Percentiles rank a stretch among this genome's conserved stretches.
Conservation (phyloP, 2,113 vertebrate species). For the Thunnus maccoyii region DNA sequence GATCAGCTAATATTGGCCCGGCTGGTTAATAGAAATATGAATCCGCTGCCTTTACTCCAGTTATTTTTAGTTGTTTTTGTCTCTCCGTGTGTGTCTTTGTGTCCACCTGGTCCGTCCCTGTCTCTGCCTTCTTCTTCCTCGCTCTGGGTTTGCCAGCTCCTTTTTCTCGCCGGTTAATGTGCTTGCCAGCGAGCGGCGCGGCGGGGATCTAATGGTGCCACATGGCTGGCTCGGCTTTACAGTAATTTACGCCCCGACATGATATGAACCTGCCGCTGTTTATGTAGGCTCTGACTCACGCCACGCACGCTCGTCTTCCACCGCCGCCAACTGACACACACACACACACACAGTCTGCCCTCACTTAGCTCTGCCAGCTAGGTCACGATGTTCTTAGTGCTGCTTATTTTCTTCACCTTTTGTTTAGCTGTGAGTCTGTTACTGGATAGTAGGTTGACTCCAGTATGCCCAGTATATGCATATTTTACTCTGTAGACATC, state of each 20-base stretch:
- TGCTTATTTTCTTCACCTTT: constrained; percentile 25
- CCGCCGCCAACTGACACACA: constrained; percentile 7
- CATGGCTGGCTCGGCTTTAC: constrained; percentile 59
- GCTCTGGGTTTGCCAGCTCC: constrained; percentile 28
- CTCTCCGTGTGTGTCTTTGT: background rate
- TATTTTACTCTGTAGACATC: too few relatives aligned
- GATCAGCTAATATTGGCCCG: too few relatives aligned
- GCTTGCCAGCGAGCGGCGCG: constrained; percentile 40
- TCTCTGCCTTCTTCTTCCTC: background rate
- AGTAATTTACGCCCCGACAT: constrained; percentile 73
- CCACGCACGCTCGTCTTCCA: constrained; percentile 20
- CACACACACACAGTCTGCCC: background rate
- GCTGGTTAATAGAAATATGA: too few relatives aligned
- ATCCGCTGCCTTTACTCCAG: too few relatives aligned
- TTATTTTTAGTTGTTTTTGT: background rate
- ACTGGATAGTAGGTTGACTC: background rate
- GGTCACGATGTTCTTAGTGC: constrained; percentile 44
- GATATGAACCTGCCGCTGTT: constrained; percentile 67
- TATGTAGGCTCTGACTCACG: constrained; percentile 64
- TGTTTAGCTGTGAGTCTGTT: background rate
- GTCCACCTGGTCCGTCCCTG: background rate
- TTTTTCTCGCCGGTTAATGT: constrained; percentile 27
- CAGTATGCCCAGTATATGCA: background rate
- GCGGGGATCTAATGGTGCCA: constrained; percentile 63
- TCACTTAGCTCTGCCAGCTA: constrained; percentile 7